These are phyloP conservation scores for Temnopleurus reevesii DNA, from an alignment of 53 echinoderm and acorn worm species.

Conservation along the genomic window DNA sequence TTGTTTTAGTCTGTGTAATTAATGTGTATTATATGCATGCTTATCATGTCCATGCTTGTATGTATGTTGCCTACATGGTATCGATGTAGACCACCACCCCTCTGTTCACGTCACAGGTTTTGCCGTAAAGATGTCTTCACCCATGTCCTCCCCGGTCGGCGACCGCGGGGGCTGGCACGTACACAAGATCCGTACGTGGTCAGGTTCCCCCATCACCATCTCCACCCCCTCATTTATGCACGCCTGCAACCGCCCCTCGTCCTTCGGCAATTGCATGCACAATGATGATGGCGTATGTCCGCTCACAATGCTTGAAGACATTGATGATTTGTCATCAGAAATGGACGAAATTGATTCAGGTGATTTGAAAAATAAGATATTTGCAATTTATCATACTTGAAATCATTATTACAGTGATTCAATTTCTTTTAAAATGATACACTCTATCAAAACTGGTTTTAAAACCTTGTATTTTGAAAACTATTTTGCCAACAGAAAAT, in stretches of 20 bases:
- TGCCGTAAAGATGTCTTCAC: conserved; percentile 32
- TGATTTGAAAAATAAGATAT: conserved; percentile 22
- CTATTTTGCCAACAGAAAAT: too few species aligned
- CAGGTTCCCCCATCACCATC: conserved; percentile 54
- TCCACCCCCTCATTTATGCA: conserved; percentile 52
- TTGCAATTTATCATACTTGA: too few species aligned
- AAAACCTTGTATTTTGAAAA: too few species aligned
- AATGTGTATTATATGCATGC: too few species aligned
- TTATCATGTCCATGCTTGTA: background rate
- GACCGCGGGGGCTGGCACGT: conserved; percentile 41
- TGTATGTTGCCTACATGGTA: background rate
- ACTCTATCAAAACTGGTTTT: too few species aligned
- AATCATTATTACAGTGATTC: too few species aligned
- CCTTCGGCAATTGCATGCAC: conserved; percentile 39
- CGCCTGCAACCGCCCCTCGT: conserved; percentile 30
- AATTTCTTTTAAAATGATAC: too few species aligned
- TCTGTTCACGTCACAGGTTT: conserved; percentile 34
- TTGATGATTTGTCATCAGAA: background rate
- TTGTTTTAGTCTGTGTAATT: too few species aligned
- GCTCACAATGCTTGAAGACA: background rate
- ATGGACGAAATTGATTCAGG: conserved; percentile 22
- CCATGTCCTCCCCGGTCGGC: background rate
- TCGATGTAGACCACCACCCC: conserved; percentile 7
- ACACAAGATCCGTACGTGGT: conserved; percentile 51
- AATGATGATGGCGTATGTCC: conserved; percentile 6